Evolutionary conservation across 2,888 invertebrate species (phyloP), one percentile per base, ranked within the genome.

Genomic region (Monopis laevigella): DNA sequence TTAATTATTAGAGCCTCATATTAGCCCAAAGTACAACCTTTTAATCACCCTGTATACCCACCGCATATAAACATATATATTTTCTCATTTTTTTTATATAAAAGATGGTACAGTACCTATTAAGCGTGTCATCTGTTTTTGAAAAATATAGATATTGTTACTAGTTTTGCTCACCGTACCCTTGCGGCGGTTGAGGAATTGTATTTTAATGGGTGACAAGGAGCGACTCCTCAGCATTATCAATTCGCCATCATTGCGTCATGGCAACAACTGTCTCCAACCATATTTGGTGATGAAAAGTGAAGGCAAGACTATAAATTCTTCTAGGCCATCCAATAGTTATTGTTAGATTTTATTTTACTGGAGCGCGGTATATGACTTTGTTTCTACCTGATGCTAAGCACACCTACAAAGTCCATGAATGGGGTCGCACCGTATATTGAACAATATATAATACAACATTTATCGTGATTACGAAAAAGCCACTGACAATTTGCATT

Each of bases 121-220:
- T 24, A 10, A 7, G 6, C 24, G 10, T 10, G 24, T n/a, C 5
- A 29, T 29, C 7, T 29, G 5, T 7, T 29, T 29, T 13, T 2
- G 12, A 4, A 16, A 32, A 12, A 18, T 13, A 35, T 35, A n/a
- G 3, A 19, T 7, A 17, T 24, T 18, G 8, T 17, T 40, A 42
- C 38, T 47, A 46, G 44, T 52, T 55, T 45, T 68, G 64, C 58
- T 11, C 48, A 52, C 68, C 43, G 47, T 74, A 65, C 63, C n/a
- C 44, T 14, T 42, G 29, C 34, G 40, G 21, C 53, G 51, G 60
- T 66, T 70, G 75, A 71, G 67, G 75, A 70, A 77, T 73, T 74
- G 75, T 72, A 75, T 75, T 75, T 72, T 72, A 75, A 77, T 77
- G 71, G 67, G 65, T 62, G 58, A 56, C 65, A 63, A 65, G 56